Percentiles rank a stretch among this genome's conserved stretches.
phyloP scores from a whole-genome alignment of 2,797 vertebrate species.

The Poecilia picta region DNA sequence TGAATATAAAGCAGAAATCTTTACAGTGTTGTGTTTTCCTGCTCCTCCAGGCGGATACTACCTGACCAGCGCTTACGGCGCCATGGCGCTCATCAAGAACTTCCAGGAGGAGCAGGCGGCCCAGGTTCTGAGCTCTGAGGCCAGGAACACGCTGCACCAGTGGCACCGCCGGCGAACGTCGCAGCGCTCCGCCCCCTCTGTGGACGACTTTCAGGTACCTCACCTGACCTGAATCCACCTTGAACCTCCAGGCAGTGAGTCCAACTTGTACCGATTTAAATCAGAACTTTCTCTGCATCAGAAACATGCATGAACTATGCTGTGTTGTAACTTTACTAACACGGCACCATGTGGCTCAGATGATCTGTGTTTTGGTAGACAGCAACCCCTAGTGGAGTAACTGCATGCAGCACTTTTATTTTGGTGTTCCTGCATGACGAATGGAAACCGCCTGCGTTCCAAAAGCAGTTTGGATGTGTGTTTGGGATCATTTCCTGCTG shows the following conservation, averaged over 20 bases:
- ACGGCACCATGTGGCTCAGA: slow-evolving; percentile 32
- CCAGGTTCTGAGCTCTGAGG: slow-evolving; percentile 90
- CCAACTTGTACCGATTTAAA: slow-evolving; percentile 48
- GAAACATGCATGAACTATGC: slow-evolving; percentile 51
- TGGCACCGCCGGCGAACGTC: slow-evolving; percentile 94
- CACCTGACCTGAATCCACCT: slow-evolving; percentile 63
- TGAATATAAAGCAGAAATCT: neutral
- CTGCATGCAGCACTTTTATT: slow-evolving; percentile 29
- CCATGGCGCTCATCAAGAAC: slow-evolving; percentile 95
- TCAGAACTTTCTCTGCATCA: slow-evolving; percentile 2
- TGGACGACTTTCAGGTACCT: slow-evolving; percentile 96
- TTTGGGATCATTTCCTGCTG: slow-evolving; percentile 8
- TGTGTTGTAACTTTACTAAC: slow-evolving; percentile 28
- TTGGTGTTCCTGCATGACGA: slow-evolving; percentile 6
- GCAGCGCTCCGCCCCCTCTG: slow-evolving; percentile 87
- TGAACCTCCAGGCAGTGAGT: slow-evolving; percentile 66
- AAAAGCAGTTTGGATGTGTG: neutral
- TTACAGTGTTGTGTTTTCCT: neutral
- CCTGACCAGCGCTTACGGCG: slow-evolving; percentile 94
- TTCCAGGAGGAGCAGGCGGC: slow-evolving; percentile 98
- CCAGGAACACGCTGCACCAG: slow-evolving; percentile 92
- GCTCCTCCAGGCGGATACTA: slow-evolving; percentile 91
- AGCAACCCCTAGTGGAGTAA: slow-evolving; percentile 37
- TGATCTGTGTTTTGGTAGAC: neutral
- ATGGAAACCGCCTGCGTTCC: neutral